These are phyloP conservation scores for Aphrophora alni DNA, from an alignment of 2,888 invertebrate species.

Conservation along the genomic window DNA sequence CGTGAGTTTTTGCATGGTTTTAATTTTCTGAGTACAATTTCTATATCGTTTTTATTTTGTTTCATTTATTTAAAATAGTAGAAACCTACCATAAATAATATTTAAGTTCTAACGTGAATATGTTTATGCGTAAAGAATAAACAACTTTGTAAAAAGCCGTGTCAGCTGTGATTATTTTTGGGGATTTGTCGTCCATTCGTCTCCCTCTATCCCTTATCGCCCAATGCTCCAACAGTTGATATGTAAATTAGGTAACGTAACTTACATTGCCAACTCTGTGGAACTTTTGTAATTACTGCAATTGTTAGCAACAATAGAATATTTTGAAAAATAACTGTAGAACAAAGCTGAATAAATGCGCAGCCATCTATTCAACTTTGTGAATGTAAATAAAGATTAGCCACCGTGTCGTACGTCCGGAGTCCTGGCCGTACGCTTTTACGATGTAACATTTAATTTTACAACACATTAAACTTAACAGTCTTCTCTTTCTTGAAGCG, in stretches of 20 bases:
- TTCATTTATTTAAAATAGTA: no score
- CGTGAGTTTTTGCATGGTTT: no score
- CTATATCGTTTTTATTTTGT: no score
- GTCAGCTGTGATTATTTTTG: not conserved
- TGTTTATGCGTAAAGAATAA: no score
- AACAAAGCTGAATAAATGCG: not conserved
- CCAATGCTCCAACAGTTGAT: not conserved
- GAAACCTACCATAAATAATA: no score
- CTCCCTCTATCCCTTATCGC: not conserved
- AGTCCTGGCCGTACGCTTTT: not conserved
- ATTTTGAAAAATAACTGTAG: not conserved
- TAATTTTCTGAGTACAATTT: no score
- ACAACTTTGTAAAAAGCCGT: no score
- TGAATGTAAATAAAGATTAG: not conserved
- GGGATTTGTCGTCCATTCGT: not conserved
- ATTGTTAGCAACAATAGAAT: not conserved
- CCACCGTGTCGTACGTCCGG: not conserved
- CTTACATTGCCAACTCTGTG: not conserved
- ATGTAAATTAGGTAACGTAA: not conserved
- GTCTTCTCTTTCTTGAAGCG: not conserved
- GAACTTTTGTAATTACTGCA: not conserved
- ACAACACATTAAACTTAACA: slow-evolving; percentile 3
- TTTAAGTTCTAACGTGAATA: no score
- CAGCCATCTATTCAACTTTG: not conserved
- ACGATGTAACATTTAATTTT: not conserved